These are phyloP conservation scores for Mylabris sibirica DNA, from an alignment of 2,888 invertebrate genomes.

Conservation along the genomic window DNA sequence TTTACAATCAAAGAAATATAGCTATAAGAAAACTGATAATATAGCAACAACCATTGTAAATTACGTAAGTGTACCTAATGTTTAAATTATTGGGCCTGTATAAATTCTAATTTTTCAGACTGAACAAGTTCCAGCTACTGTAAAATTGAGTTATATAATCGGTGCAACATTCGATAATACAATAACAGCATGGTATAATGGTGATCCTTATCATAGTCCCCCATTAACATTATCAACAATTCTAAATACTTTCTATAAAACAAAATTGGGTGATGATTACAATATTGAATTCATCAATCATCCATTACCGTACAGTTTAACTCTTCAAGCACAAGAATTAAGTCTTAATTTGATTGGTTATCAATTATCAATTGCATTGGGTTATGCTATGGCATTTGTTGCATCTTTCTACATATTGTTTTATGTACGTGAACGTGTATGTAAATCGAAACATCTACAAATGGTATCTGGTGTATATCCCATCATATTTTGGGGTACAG, in stretches of 20 bases:
- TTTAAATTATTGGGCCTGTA: too few relatives aligned
- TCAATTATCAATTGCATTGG: conserved; percentile 70
- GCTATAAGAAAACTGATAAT: neutral
- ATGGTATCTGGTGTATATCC: conserved; percentile 73
- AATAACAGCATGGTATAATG: conserved; percentile 76
- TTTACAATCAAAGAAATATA: neutral
- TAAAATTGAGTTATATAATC: conserved; percentile 59
- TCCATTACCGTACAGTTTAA: conserved; percentile 70
- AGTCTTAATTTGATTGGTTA: conserved; percentile 58
- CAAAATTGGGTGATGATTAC: conserved; percentile 30
- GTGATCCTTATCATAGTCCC: conserved; percentile 76
- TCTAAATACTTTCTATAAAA: conserved; percentile 68
- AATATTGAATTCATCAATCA: conserved; percentile 65
- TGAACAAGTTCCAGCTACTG: conserved; percentile 36
- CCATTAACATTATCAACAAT: conserved; percentile 71
- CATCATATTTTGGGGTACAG: conserved; percentile 71
- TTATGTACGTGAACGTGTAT: conserved; percentile 69
- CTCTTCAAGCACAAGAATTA: conserved; percentile 62
- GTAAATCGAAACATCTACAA: conserved; percentile 73
- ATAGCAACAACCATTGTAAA: neutral
- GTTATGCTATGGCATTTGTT: conserved; percentile 74
- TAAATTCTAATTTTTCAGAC: conserved; percentile 31
- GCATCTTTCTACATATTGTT: conserved; percentile 69
- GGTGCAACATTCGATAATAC: conserved; percentile 63
- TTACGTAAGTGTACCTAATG: neutral